Percentiles rank a stretch among this genome's conserved stretches.
Conservation (phyloP, 2,113 vertebrate genomes). For the Macrotus californicus region DNA sequence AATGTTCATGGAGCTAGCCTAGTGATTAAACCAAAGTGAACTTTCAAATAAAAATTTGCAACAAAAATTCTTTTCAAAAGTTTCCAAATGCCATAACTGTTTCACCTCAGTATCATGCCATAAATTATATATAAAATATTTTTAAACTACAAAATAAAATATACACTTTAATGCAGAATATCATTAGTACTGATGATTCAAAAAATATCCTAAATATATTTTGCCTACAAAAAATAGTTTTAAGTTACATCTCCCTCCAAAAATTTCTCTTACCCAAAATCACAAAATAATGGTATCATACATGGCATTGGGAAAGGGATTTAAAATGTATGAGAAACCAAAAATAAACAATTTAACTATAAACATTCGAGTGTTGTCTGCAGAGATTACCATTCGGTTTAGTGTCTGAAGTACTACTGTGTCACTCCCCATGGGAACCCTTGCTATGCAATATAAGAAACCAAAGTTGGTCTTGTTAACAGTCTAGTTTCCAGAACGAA, state of each 20-base stretch:
- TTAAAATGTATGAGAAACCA: conserved; percentile 21
- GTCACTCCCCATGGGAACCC: not conserved
- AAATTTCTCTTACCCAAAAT: not conserved
- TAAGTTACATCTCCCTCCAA: not conserved
- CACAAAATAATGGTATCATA: not conserved
- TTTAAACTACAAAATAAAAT: not conserved
- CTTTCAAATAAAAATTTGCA: not conserved
- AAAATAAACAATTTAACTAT: conserved; percentile 10
- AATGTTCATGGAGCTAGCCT: not conserved
- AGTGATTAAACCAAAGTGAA: not conserved
- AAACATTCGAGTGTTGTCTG: not conserved
- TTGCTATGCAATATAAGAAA: not conserved
- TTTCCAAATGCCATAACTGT: not conserved
- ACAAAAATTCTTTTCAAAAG: not conserved
- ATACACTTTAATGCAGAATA: not conserved
- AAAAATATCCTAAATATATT: not conserved
- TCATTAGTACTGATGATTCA: not conserved
- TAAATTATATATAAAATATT: not conserved
- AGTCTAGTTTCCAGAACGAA: not conserved
- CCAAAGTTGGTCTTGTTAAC: not conserved
- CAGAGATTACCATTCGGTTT: not conserved
- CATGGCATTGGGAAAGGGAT: not conserved
- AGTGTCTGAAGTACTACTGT: not conserved
- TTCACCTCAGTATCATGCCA: not conserved
- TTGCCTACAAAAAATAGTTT: not conserved